A percentile compares a stretch with the other conserved stretches of the same genome.
Evolutionary conservation across 2,113 vertebrate genomes (phyloP).

Genomic region (Nesospiza acunhae): DNA sequence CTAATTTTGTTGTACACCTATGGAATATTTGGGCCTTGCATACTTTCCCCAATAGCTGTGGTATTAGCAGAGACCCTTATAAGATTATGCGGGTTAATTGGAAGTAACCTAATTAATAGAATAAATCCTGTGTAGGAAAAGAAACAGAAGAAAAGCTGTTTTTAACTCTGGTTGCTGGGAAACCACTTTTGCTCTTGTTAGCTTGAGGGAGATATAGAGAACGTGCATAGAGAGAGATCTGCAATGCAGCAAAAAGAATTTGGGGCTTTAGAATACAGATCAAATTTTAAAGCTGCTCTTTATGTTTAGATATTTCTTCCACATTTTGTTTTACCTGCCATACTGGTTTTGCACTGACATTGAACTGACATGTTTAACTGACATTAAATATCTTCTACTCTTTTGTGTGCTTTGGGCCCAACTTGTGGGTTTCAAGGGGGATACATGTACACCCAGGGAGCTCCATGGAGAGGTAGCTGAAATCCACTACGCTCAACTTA

Average conservation of each 20-base stretch:
- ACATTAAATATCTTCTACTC: not conserved
- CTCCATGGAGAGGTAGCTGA: not conserved
- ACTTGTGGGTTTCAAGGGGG: not conserved
- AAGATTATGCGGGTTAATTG: conserved; percentile 74
- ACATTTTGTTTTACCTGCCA: not conserved
- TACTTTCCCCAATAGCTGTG: conserved; percentile 52
- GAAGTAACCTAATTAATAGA: conserved; percentile 78
- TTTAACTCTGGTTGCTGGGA: conserved; percentile 74
- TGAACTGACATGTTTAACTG: not conserved
- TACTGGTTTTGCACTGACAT: not conserved
- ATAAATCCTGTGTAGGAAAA: conserved; percentile 70
- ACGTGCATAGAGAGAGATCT: conserved; percentile 56
- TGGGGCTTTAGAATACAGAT: conserved; percentile 32
- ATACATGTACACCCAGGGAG: not conserved
- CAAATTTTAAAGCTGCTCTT: conserved; percentile 24
- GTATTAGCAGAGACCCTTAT: conserved; percentile 64
- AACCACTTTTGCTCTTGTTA: conserved; percentile 70
- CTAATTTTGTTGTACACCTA: not conserved
- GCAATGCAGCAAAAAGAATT: conserved; percentile 65
- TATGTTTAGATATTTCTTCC: not conserved
- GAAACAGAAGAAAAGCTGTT: conserved; percentile 74
- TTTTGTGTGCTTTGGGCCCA: not conserved
- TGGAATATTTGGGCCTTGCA: conserved; percentile 29
- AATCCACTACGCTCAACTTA: not conserved
- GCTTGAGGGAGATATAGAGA: conserved; percentile 67